Conservation (phyloP, 1,140 invertebrate genomes). For the Hesperophylax magnus region DNA sequence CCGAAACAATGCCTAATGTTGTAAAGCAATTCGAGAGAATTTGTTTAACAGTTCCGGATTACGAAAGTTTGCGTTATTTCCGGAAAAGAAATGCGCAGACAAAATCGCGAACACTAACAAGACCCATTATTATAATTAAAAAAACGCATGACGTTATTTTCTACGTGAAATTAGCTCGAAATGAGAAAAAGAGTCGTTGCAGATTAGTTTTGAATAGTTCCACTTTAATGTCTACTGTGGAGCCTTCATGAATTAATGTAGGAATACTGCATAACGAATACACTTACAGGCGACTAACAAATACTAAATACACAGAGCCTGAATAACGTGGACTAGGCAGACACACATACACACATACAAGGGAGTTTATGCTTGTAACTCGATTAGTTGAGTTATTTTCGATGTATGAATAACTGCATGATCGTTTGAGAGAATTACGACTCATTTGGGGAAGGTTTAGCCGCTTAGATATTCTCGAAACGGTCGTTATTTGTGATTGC, state of each 20-base stretch:
- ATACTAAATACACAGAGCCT: not conserved
- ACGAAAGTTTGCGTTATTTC: not conserved
- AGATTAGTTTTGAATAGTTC: not conserved
- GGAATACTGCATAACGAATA: conserved; percentile 40
- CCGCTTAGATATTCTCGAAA: not conserved
- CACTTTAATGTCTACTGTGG: not conserved
- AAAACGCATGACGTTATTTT: not conserved
- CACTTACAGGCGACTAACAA: not conserved
- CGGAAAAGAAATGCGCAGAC: not conserved
- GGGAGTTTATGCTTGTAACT: conserved; percentile 22
- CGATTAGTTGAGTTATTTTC: conserved; percentile 43
- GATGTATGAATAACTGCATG: conserved; percentile 37
- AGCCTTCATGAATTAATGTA: conserved; percentile 43
- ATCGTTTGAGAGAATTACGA: conserved; percentile 27
- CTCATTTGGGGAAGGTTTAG: conserved; percentile 16
- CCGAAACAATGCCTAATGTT: too few relatives aligned
- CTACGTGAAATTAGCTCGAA: not conserved
- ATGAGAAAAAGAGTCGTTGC: not conserved
- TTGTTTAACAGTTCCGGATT: not conserved
- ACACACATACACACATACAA: not conserved
- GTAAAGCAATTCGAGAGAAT: too few relatives aligned
- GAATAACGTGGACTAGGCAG: not conserved
- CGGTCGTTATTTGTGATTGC: not conserved
- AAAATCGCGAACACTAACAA: not conserved
- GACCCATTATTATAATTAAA: not conserved